Evolutionary conservation across 2,888 invertebrate species (phyloP).

Genomic region (Scaptomyza caliginosa): DNA sequence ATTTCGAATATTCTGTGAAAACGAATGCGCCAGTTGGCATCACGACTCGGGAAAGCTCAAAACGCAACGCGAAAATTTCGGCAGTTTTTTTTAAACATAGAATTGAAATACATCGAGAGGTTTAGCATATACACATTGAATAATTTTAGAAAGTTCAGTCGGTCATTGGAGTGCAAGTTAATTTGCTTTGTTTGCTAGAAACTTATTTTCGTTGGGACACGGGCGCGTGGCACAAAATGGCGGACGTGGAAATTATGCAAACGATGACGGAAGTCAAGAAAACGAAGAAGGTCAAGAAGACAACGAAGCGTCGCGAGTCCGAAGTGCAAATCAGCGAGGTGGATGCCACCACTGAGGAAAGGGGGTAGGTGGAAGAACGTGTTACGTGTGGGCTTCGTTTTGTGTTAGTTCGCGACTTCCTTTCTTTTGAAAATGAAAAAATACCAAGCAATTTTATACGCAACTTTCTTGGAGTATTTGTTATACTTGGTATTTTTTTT

Average conservation of each 20-base stretch:
- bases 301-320: slow-evolving; percentile 91
- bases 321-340: slow-evolving; percentile 93
- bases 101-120: slow-evolving; percentile 13
- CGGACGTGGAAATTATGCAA: slow-evolving; percentile 95
- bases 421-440: background rate
- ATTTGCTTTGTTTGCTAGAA: background rate
- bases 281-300: slow-evolving; percentile 96
- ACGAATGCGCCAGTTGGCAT: slow-evolving; percentile 80
- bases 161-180: slow-evolving; percentile 76
- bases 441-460: background rate
- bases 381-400: slow-evolving; percentile 81
- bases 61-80: slow-evolving; percentile 65
- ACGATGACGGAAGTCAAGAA: slow-evolving; percentile 93
- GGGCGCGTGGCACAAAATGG: slow-evolving; percentile 86
- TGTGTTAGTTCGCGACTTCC: slow-evolving; percentile 53
- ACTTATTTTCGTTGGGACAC: background rate
- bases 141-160: slow-evolving; percentile 79
- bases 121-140: slow-evolving; percentile 5
- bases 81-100: slow-evolving; percentile 21
- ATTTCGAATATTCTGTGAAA: slow-evolving; percentile 69
- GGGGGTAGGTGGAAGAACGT: slow-evolving; percentile 92
- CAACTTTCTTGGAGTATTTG: background rate
- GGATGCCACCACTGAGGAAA: slow-evolving; percentile 88
- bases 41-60: slow-evolving; percentile 82
- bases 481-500: slow-evolving; percentile 23